Base-by-base conservation (phyloP, 2,797 vertebrate genomes). In the Pipistrellus kuhlii region DNA sequence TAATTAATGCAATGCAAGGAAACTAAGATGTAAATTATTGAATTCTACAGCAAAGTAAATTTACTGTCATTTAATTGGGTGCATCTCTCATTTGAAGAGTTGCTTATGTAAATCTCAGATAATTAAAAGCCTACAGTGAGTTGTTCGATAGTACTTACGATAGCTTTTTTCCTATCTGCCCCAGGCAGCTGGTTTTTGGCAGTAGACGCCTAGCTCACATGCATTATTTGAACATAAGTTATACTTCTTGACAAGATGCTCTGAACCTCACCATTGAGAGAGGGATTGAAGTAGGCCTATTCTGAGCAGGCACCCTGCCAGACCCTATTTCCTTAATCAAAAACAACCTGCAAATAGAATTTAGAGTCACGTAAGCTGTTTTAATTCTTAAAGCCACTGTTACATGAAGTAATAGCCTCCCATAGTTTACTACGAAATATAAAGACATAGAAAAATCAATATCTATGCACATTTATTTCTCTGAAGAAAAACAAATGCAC, bases 31-130 rank as follows among this genome's bases (percentile, higher is more conserved):
- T 95, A 95, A 97, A 97, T 94, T 97, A 96, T 90, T 94, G 83
- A 96, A 92, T 93, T 93, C 95, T 94, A 35, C 71, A 93, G 82
- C 93, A 93, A 88, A 97, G 93, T 93, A 97, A 96, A 97, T 97
- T 97, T 97, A 96, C 95, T 89, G 69, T 94, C 91, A 88, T 96
- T 95, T 97, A 96, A 97, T 95, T 95, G 94, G 96, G 75, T 77
- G 20, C 53, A 73, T 86, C 85, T 95, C 76, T 87, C 44, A 81
- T 93, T 86, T 88, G 20, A 94, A 71, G 91, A 88, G 75, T 88
- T 95, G 92, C 95, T 96, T 95, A 92, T 94, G 95, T 86, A 96
- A 94, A 97, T 93, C 92, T 92, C 88, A 90, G 85, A 94, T 93
- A 96, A 97, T 96, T 96, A 95, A 97, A 97, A 94, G 95, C 90